Conservation (phyloP, 1,140 invertebrate species). For the Liolophura sinensis region DNA sequence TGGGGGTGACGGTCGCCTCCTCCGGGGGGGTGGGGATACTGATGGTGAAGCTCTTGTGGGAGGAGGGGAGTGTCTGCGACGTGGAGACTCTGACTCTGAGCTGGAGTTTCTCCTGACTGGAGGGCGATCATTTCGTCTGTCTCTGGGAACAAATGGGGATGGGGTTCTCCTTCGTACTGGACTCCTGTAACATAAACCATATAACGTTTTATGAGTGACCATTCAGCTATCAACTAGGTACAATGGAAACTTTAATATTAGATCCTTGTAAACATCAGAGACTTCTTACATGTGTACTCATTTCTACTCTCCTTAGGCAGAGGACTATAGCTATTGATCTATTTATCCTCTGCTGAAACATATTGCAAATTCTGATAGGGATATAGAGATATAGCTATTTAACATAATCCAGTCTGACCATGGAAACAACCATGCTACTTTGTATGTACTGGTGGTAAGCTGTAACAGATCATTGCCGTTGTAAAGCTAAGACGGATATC, state of each 20-base stretch:
- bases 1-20: slow-evolving; percentile 13
- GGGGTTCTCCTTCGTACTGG: slow-evolving; percentile 10
- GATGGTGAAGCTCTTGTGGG: background rate
- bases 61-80: too few relatives aligned
- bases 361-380: too few relatives aligned
- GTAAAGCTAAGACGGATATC: too few relatives aligned
- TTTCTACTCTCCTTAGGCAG: slow-evolving; percentile 9
- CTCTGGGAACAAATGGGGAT: background rate
- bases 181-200: slow-evolving; percentile 3
- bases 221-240: background rate
- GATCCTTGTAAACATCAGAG: background rate
- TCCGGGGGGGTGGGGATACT: background rate
- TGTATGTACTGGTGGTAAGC: too few relatives aligned
- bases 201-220: background rate
- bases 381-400: too few relatives aligned
- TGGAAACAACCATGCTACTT: too few relatives aligned
- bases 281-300: slow-evolving; percentile 5
- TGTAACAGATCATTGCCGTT: too few relatives aligned
- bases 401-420: too few relatives aligned
- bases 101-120: too few relatives aligned
- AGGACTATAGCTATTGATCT: background rate
- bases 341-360: background rate
- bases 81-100: too few relatives aligned
- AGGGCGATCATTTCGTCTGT: too few relatives aligned
- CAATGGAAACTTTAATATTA: background rate